phyloP scores from a whole-genome alignment of 1,140 invertebrate genomes.

The Oryzaephilus surinamensis region DNA sequence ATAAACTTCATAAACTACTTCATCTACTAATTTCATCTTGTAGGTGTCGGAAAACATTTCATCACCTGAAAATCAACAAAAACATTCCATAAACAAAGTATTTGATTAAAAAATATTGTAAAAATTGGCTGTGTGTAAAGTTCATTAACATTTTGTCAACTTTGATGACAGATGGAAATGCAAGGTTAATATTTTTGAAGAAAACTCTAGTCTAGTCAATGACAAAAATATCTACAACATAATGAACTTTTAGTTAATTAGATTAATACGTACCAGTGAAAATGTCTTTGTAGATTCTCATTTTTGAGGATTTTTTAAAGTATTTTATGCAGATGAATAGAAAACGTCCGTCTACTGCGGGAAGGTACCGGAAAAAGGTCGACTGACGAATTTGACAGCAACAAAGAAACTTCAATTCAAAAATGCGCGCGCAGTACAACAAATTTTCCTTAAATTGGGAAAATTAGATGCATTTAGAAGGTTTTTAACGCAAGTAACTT shows the following conservation, averaged over 20 bases:
- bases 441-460: too few species aligned
- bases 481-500: too few species aligned
- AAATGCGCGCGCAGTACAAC: constrained; percentile 3
- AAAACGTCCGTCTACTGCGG: constrained; percentile 5
- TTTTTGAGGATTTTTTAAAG: constrained; percentile 48
- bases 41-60: constrained; percentile 98
- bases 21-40: constrained; percentile 86
- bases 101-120: not conserved
- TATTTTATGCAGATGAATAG: constrained; percentile 2
- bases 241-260: too few species aligned
- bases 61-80: constrained; percentile 59
- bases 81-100: constrained; percentile 1
- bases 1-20: constrained; percentile 91
- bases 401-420: constrained; percentile 5
- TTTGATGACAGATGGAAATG: constrained; percentile 13
- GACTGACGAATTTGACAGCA: constrained; percentile 3
- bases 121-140: too few species aligned
- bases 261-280: constrained; percentile 65
- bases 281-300: constrained; percentile 94
- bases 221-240: constrained; percentile 7
- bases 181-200: constrained; percentile 8
- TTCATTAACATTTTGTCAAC: too few species aligned
- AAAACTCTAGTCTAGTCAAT: constrained; percentile 2
- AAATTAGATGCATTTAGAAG: too few species aligned
- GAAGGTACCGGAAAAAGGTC: constrained; percentile 7